Evolutionary conservation across 2,888 invertebrate species (phyloP).

Genomic region (Rhagium mordax): DNA sequence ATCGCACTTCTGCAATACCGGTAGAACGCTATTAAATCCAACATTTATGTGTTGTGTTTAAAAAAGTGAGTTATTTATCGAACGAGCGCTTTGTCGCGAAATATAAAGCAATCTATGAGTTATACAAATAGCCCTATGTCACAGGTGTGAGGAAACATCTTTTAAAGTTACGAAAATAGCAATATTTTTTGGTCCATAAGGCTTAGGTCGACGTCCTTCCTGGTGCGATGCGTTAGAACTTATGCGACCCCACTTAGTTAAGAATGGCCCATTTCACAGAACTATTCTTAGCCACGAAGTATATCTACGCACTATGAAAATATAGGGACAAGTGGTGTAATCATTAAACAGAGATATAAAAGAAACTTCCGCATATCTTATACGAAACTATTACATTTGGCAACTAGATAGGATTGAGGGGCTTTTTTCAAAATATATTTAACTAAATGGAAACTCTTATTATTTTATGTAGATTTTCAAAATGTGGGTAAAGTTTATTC

Average conservation of each 20-base stretch:
- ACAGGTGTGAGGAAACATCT: conserved; percentile 25
- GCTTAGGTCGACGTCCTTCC: conserved; percentile 48
- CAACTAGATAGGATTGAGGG: too few relatives aligned
- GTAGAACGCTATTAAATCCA: too few relatives aligned
- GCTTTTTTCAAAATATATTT: too few relatives aligned
- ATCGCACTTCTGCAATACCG: too few relatives aligned
- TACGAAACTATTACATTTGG: too few relatives aligned
- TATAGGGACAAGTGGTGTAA: conserved; percentile 4
- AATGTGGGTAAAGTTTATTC: too few relatives aligned
- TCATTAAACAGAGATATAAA: not conserved
- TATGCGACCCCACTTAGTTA: conserved; percentile 27
- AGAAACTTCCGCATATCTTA: not conserved
- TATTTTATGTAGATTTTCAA: too few relatives aligned
- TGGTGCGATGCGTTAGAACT: conserved; percentile 27
- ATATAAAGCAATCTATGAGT: conserved; percentile 7
- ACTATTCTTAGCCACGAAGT: conserved; percentile 38
- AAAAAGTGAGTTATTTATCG: not conserved
- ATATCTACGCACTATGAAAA: conserved; percentile 12
- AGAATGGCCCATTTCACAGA: conserved; percentile 43
- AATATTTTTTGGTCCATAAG: conserved; percentile 46
- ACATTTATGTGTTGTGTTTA: not conserved
- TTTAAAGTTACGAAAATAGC: conserved; percentile 54
- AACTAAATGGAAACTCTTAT: too few relatives aligned
- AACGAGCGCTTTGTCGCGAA: not conserved
- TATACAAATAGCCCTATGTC: conserved; percentile 4